Evolutionary conservation across 2,113 vertebrate genomes (phyloP), one percentile per base, ranked within the genome.

Genomic region (Sorex fumeus): DNA sequence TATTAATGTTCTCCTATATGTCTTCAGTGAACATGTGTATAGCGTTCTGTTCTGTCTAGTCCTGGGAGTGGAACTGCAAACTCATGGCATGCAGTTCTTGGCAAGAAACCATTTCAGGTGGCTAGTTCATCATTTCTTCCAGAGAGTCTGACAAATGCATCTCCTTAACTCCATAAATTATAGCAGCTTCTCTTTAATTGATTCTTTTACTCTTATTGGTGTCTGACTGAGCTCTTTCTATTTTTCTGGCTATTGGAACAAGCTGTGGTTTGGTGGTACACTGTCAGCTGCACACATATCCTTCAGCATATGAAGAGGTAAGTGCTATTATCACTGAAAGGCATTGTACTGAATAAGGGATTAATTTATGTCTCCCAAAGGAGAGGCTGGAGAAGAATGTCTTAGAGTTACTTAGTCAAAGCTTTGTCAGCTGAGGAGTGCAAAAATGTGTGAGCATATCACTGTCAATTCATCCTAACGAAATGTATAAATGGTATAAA

Each of bases 321-420:
- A 87, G 80, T 86, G 84, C 30, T 91, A 70, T 85, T 84, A 74
- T 71, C 47, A 89, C 40, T 86, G 34, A 91, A 86, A 87, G 57
- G 62, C 30, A 86, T 83, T 67, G 34, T 79, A 77, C 69, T 89
- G 76, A 87, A 91, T 70, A 93, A 89, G 45, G 0, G 8, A 79
- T 76, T 60, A 50, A 74, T 93, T 89, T 83, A 64, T 47, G 72
- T 75, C 83, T 85, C 30, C 84, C 77, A 94, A 86, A 92, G 50
- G 62, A 83, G 18, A n/a, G 47, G 9, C 13, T 82, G 18, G n/a
- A 85, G n/a, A 85, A 74, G 74, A 95, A 77, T 47, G 30, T 45
- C 75, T 85, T 76, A 78, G 70, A 53, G n/a, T 85, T 60, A 70
- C 40, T 70, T 81, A 64, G 70, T 94, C 86, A 87, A 90, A 78